These are phyloP conservation scores for Polia nebulosa DNA, from an alignment of 2,888 invertebrate species.

Conservation along the genomic window DNA sequence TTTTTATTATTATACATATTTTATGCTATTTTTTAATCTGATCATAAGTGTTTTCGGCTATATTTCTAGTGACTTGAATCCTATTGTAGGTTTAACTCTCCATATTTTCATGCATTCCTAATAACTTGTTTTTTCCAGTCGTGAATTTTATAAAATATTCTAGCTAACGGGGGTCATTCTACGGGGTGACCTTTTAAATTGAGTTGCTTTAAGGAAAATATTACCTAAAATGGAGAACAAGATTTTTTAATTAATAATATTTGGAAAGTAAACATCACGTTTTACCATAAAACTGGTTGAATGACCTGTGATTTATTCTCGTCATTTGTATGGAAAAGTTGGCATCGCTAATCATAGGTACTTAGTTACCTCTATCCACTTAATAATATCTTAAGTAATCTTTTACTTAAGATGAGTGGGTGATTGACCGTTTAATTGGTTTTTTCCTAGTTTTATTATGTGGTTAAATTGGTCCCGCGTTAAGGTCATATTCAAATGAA, in stretches of 20 bases:
- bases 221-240: conserved; percentile 41
- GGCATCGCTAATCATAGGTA: conserved; percentile 4
- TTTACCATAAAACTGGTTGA: conserved; percentile 68
- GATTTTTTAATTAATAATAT: conserved; percentile 66
- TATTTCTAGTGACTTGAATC: background rate
- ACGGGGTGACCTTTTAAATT: conserved; percentile 22
- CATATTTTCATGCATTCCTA: conserved; percentile 9
- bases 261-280: conserved; percentile 53
- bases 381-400: conserved; percentile 12
- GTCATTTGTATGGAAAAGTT: conserved; percentile 14
- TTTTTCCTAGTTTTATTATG: conserved; percentile 42
- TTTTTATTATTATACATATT: background rate
- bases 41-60: background rate
- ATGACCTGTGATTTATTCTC: conserved; percentile 58
- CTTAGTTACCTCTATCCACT: background rate
- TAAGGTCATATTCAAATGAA: conserved; percentile 18
- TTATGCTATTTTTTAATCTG: background rate
- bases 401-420: conserved; percentile 34
- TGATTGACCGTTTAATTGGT: conserved; percentile 65
- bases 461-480: conserved; percentile 26
- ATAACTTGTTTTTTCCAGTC: background rate
- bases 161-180: background rate
- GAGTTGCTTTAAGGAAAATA: conserved; percentile 58
- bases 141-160: background rate
- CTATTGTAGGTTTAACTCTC: too few species aligned